Base-by-base conservation (phyloP, 1,140 invertebrate genomes). In the Cydia pomonella region DNA sequence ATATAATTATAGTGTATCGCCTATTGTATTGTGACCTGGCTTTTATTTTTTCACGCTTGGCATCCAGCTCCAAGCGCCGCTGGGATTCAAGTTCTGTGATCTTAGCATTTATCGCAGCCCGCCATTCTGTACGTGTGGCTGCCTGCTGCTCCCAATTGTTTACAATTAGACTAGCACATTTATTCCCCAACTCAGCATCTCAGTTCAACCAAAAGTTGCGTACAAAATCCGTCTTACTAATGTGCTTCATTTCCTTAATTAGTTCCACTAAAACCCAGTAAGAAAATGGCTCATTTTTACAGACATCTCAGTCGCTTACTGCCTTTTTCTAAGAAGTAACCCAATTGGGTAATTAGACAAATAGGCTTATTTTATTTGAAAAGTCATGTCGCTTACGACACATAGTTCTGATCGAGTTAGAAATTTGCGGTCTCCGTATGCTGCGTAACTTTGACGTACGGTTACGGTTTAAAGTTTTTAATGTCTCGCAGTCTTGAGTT, bases 391-490 rank as follows among this genome's bases (percentile, higher is more conserved):
- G 21, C 53, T 59, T 59, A 23, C n/a, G 53, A 6, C 53, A 10
- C 12, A 3, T 59, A 23, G 53, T 59, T 59, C 6, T 59, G 2
- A 21, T 0, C 6, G 2, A 12, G 18, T 10, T 10, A 0, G 12
- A 59, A 47, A 23, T 23, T 59, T 59, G 53, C 53, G 21, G 53
- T 59, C 29, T 9, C 29, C 29, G 33, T 18, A 69, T 69, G 64
- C 27, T 69, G 29, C 64, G 27, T 18, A 69, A 69, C 21, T 69
- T 38, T 18, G 64, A 18, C 64, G 64, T 41, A 69, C 64, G 64
- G 16, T 12, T 23, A 44, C 41, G 41, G 41, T 44, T 44, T 66
- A 18, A 38, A 69, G 29, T 69, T 69, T 69, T 41, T 38, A 69
- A 69, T 38, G 25, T n/a, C 64, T 69, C 25, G 63, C 6, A 69